Percentiles rank a stretch among this genome's conserved stretches.
Conservation (phyloP, 2,113 vertebrate species). For the Ophthalmolycus amberensis region DNA sequence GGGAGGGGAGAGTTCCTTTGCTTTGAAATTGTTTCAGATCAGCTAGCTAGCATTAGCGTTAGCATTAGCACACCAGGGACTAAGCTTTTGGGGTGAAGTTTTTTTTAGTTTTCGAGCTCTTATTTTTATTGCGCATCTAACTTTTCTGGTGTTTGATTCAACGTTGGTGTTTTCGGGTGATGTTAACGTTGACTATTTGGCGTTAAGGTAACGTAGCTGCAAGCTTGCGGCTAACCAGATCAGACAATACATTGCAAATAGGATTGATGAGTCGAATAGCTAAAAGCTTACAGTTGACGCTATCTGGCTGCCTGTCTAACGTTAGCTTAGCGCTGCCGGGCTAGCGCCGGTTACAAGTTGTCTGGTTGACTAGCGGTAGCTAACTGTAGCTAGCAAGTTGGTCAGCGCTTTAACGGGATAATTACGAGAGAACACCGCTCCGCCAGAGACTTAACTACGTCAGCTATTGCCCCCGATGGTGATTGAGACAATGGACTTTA, state of each 20-base stretch:
- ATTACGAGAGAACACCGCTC: slow-evolving; percentile 65
- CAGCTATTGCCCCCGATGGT: slow-evolving; percentile 79
- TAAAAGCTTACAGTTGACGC: slow-evolving; percentile 70
- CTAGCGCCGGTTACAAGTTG: slow-evolving; percentile 77
- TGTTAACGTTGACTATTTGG: slow-evolving; percentile 45
- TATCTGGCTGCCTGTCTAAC: slow-evolving; percentile 60
- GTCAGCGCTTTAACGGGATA: slow-evolving; percentile 67
- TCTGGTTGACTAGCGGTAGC: slow-evolving; percentile 62
- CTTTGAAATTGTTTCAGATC: slow-evolving; percentile 81
- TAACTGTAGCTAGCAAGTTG: slow-evolving; percentile 67
- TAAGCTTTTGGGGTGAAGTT: slow-evolving; percentile 70
- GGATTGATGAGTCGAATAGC: slow-evolving; percentile 74
- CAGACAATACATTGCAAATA: slow-evolving; percentile 77
- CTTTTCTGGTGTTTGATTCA: slow-evolving; percentile 48
- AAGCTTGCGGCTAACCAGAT: slow-evolving; percentile 62
- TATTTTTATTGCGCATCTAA: slow-evolving; percentile 51
- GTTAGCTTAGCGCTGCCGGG: slow-evolving; percentile 75
- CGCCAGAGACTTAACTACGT: slow-evolving; percentile 41
- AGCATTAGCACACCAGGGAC: slow-evolving; percentile 66
- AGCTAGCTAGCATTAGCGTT: slow-evolving; percentile 73
- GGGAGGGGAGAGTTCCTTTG: slow-evolving; percentile 82
- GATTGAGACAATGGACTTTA: slow-evolving; percentile 95
- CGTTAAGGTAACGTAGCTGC: slow-evolving; percentile 55
- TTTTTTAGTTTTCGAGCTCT: slow-evolving; percentile 55
- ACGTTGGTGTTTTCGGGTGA: slow-evolving; percentile 17